Conservation (phyloP, 2,888 invertebrate genomes). For the Machimus atricapillus region DNA sequence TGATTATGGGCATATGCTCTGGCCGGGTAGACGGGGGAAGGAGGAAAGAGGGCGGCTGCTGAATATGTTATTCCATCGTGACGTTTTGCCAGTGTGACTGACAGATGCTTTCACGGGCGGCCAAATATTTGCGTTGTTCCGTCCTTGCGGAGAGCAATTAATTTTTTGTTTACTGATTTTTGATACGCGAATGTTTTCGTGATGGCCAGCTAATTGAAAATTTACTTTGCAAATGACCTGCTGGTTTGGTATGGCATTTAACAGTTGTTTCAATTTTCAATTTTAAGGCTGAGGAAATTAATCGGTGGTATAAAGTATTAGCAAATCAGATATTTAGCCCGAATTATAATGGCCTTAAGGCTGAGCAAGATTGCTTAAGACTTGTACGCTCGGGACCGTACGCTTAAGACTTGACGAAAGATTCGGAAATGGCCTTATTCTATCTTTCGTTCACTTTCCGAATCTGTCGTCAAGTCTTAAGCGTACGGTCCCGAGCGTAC, state of each 20-base stretch:
- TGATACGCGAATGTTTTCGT: not conserved
- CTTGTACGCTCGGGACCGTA: too few species aligned
- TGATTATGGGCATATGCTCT: constrained; percentile 14
- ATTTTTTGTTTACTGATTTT: not conserved
- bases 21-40: not conserved
- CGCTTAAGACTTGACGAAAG: too few species aligned
- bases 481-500: too few species aligned
- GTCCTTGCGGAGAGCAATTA: not conserved
- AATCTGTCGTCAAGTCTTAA: too few species aligned
- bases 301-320: not conserved
- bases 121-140: not conserved
- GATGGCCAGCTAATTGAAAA: not conserved
- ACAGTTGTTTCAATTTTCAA: not conserved
- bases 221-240: not conserved
- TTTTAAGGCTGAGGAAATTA: not conserved
- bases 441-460: too few species aligned
- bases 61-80: not conserved
- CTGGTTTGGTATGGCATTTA: not conserved
- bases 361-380: too few species aligned
- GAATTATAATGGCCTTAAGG: too few species aligned
- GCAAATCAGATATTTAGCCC: too few species aligned
- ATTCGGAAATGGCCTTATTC: too few species aligned
- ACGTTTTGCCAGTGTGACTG: not conserved
- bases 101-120: not conserved
- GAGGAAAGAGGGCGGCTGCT: not conserved